A percentile compares a stretch with the other conserved stretches of the same genome.
phyloP scores from a whole-genome alignment of 2,888 invertebrate species.

The Sthenelais limicola region DNA sequence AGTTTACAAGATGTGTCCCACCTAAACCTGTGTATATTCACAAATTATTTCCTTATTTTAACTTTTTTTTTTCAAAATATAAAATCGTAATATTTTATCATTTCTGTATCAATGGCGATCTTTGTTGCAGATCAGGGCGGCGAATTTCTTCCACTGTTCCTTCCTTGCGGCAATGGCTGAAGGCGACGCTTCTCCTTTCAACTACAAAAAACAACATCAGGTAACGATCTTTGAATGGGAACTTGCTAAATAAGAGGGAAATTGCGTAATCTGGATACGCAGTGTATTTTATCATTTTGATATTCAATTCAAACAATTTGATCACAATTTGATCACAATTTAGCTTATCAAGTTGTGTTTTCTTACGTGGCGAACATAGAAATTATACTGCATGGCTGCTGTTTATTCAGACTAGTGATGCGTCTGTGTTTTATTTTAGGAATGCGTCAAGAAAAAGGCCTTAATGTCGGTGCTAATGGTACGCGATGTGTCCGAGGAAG shows the following conservation, averaged over 20 bases:
- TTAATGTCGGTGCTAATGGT: conserved; percentile 86
- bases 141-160: conserved; percentile 93
- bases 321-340: no score
- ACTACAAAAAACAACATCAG: conserved; percentile 84
- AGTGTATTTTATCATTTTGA: no score
- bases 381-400: neutral
- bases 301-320: no score
- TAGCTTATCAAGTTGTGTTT: no score
- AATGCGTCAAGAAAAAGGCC: conserved; percentile 93
- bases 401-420: neutral
- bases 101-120: conserved; percentile 10
- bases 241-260: no score
- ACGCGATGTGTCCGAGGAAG: conserved; percentile 80
- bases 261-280: no score
- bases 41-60: no score
- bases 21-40: no score
- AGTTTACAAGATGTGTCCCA: no score
- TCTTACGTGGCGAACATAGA: no score
- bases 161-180: conserved; percentile 85
- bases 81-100: neutral
- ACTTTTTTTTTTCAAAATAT: neutral
- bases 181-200: conserved; percentile 82
- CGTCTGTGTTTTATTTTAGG: conserved; percentile 60
- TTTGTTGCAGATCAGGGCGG: conserved; percentile 82
- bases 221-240: no score